Percentiles rank a stretch among this genome's conserved stretches.
Conservation (phyloP, 2,113 vertebrate species). For the Tragelaphus buxtoni region DNA sequence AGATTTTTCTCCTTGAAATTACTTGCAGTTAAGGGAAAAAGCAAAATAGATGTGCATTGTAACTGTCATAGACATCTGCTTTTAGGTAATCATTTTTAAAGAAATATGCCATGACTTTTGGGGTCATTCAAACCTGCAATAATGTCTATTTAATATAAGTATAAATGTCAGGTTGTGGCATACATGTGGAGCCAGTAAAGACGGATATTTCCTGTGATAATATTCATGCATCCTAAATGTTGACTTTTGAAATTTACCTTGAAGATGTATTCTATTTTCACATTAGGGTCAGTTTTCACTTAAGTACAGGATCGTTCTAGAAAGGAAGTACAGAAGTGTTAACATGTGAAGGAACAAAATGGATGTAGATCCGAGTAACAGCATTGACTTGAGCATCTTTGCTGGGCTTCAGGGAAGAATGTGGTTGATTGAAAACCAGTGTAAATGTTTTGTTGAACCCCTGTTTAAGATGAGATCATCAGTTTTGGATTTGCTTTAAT, state of each 20-base stretch:
- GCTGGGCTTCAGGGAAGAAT: constrained; percentile 5
- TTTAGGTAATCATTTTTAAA: constrained; percentile 58
- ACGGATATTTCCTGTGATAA: constrained; percentile 28
- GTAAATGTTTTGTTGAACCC: background rate
- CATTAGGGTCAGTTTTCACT: constrained; percentile 48
- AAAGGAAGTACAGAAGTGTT: constrained; percentile 36
- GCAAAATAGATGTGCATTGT: background rate
- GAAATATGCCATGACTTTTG: constrained; percentile 34
- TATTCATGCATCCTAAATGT: constrained; percentile 37
- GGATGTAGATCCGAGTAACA: background rate
- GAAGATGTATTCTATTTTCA: constrained; percentile 41
- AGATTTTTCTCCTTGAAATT: background rate
- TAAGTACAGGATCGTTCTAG: constrained; percentile 7
- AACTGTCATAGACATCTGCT: constrained; percentile 54
- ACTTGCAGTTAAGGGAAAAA: constrained; percentile 1
- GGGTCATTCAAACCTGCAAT: constrained; percentile 23
- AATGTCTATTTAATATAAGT: constrained; percentile 37
- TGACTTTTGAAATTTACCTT: constrained; percentile 53
- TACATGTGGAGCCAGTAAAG: constrained; percentile 37
- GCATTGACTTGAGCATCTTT: background rate
- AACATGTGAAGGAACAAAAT: constrained; percentile 29
- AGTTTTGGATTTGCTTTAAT: background rate
- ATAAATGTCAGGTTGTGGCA: constrained; percentile 32
- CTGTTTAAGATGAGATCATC: background rate
- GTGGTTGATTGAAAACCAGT: constrained; percentile 16